A percentile compares a stretch with the other conserved stretches of the same genome.
Conservation (phyloP, 2,797 vertebrate species). For the Rhynchotus rufescens region DNA sequence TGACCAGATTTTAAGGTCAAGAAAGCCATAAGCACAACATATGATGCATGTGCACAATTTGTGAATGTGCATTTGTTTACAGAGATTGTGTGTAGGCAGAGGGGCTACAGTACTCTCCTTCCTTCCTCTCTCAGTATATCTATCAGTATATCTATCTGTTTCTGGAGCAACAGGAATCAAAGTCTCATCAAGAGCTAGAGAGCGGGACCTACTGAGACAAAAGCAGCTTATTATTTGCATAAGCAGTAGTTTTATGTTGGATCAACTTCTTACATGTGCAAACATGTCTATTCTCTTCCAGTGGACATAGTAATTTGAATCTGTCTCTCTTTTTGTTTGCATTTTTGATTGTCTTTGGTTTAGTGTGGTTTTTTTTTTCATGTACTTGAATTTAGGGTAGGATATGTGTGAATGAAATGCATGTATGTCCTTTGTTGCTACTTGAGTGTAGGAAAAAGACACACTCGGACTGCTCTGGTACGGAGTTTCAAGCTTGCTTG, state of each 20-base stretch:
- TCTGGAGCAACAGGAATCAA: slow-evolving; percentile 12
- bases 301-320: neutral
- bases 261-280: neutral
- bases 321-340: neutral
- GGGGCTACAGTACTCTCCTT: neutral
- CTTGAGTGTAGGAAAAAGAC: neutral
- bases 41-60: accelerated
- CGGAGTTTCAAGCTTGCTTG: slow-evolving; percentile 38
- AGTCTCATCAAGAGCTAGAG: slow-evolving; percentile 1
- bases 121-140: neutral
- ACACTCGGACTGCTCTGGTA: neutral
- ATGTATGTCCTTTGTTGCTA: neutral
- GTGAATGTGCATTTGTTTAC: accelerated
- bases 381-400: neutral
- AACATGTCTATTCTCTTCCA: neutral
- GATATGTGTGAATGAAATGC: neutral
- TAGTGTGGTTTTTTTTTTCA: neutral
- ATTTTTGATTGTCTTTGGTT: too few species aligned
- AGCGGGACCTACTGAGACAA: neutral
- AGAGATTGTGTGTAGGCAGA: accelerated
- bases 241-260: neutral
- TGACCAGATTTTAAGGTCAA: neutral
- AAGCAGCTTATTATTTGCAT: neutral
- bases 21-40: neutral
- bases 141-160: neutral